phyloP scores from a whole-genome alignment of 2,797 vertebrate species.

The Aulostomus chinensis region DNA sequence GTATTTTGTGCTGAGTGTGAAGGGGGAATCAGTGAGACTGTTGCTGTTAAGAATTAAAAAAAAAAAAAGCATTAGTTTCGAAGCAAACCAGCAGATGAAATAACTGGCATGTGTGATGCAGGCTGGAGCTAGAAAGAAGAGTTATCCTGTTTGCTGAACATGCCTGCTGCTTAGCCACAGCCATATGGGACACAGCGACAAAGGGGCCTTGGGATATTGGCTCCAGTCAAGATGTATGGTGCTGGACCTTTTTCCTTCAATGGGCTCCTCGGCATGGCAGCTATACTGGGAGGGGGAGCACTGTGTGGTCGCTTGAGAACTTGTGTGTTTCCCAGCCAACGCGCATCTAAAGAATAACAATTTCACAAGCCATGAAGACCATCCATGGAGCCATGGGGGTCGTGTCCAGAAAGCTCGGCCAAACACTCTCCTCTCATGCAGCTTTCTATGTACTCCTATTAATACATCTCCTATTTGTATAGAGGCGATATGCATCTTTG shows the following conservation, averaged over 20 bases:
- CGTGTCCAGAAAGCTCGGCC: slow-evolving; percentile 65
- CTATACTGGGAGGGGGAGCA: slow-evolving; percentile 68
- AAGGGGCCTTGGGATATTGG: slow-evolving; percentile 59
- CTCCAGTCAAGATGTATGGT: slow-evolving; percentile 65
- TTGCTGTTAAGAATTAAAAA: no score
- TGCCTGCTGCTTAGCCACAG: slow-evolving; percentile 35
- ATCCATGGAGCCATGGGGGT: slow-evolving; percentile 72
- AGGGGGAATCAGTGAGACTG: no score
- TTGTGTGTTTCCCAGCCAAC: slow-evolving; percentile 80
- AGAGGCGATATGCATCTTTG: slow-evolving; percentile 83
- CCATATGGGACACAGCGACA: slow-evolving; percentile 43
- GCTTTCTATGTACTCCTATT: slow-evolving; percentile 78
- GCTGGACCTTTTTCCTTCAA: slow-evolving; percentile 64
- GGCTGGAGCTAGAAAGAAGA: slow-evolving; percentile 5
- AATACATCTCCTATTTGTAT: slow-evolving; percentile 83
- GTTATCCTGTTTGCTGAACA: slow-evolving; percentile 24
- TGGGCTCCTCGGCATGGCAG: slow-evolving; percentile 62
- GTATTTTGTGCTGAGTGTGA: no score
- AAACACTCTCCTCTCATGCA: slow-evolving; percentile 74
- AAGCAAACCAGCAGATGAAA: no score
- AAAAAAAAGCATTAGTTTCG: no score
- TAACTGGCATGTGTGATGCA: no score
- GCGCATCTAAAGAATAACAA: slow-evolving; percentile 81
- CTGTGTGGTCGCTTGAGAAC: slow-evolving; percentile 80
- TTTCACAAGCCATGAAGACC: slow-evolving; percentile 77